Evolutionary conservation across 23 tunicate genomes (phyloP).

Genomic region (Oikopleura vanhoeffeni): DNA sequence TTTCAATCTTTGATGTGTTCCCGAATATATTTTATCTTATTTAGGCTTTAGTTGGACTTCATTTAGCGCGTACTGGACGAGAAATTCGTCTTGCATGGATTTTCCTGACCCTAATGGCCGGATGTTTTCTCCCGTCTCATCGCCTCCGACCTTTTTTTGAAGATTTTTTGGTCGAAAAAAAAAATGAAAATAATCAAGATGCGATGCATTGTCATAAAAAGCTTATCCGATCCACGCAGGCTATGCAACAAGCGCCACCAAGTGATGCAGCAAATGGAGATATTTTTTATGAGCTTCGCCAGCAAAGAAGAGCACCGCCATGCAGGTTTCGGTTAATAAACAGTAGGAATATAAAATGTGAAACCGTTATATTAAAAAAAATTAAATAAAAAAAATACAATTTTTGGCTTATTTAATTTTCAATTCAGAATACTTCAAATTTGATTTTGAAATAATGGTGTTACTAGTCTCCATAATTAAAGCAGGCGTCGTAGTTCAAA

Average conservation of each 20-base stretch:
- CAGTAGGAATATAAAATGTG: no score
- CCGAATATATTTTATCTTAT: no score
- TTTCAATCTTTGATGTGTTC: no score
- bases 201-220: neutral
- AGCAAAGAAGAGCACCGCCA: constrained; percentile 4
- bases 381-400: no score
- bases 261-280: neutral
- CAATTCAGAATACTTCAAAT: no score
- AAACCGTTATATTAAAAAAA: no score
- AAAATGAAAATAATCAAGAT: neutral
- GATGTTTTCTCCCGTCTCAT: neutral
- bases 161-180: neutral
- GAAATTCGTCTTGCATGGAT: neutral
- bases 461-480: no score
- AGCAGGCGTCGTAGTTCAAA: no score
- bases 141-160: neutral
- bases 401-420: no score
- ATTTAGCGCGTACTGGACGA: neutral
- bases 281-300: constrained; percentile 10
- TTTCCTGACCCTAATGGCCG: neutral
- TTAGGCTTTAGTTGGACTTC: neutral
- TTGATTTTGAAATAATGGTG: no score
- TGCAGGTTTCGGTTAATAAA: no score
- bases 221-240: neutral
- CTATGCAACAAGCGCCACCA: neutral